Percentiles rank a stretch among this genome's conserved stretches.
Evolutionary conservation across 1,140 invertebrate genomes (phyloP).

Genomic region (Diabrotica undecimpunctata): DNA sequence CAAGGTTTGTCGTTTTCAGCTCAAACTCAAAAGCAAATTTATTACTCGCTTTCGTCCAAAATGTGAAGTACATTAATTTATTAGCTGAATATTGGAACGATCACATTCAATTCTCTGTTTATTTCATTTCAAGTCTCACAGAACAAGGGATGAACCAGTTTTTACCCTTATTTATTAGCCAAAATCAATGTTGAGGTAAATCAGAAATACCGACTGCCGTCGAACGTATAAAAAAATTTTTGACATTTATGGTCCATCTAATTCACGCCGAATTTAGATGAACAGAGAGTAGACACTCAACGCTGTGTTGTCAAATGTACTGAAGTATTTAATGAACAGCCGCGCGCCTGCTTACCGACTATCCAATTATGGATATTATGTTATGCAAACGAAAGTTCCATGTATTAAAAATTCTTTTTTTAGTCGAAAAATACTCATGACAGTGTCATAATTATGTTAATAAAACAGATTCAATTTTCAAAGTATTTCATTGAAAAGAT

Average conservation of each 20-base stretch:
- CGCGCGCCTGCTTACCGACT: no score
- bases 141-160: conserved; percentile 32
- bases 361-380: no score
- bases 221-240: conserved; percentile 27
- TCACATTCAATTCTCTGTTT: conserved; percentile 25
- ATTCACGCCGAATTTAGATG: conserved; percentile 26
- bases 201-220: conserved; percentile 27
- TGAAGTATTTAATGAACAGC: no score
- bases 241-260: conserved; percentile 40
- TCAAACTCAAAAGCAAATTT: neutral
- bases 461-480: no score
- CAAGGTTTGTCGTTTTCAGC: neutral
- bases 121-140: conserved; percentile 27
- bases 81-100: conserved; percentile 23
- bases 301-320: no score
- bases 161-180: conserved; percentile 41
- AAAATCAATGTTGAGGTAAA: conserved; percentile 42
- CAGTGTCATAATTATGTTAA: no score
- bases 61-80: conserved; percentile 25
- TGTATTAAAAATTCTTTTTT: no score
- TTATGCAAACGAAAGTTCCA: no score
- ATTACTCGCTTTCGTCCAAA: neutral
- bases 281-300: neutral
- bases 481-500: no score
- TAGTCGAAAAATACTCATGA: no score